Conservation (phyloP, 92 coral and sea anemone genomes). For the Epizoanthus rinbou region DNA sequence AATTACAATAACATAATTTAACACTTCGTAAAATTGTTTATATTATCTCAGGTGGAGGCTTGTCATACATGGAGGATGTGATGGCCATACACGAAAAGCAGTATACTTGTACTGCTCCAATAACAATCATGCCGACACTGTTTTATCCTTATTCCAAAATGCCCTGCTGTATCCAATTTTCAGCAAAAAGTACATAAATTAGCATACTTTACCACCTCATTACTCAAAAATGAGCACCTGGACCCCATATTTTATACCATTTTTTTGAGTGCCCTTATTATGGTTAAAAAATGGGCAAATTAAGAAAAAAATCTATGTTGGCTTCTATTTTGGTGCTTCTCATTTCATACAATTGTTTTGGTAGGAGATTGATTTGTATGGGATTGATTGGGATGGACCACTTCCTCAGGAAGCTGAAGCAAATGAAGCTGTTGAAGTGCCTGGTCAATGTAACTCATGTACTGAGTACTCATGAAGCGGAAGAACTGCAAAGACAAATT, state of each 20-base stretch:
- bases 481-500: slow-evolving; percentile 13
- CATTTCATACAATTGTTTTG: neutral
- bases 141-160: slow-evolving; percentile 34
- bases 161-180: neutral
- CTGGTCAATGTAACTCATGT: slow-evolving; percentile 1
- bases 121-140: slow-evolving; percentile 23
- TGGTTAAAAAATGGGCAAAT: no score
- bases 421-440: slow-evolving; percentile 26
- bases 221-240: no score
- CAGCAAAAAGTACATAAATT: no score
- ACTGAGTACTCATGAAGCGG: neutral
- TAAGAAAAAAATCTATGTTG: no score
- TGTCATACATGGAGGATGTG: slow-evolving; percentile 40
- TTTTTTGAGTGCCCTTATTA: no score
- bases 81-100: slow-evolving; percentile 30
- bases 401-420: slow-evolving; percentile 16
- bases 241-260: no score
- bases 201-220: no score
- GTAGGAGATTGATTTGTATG: slow-evolving; percentile 9
- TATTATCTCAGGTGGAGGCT: slow-evolving; percentile 14
- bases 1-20: no score
- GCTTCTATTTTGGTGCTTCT: no score
- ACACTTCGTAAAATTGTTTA: neutral
- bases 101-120: slow-evolving; percentile 19
- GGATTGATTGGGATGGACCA: slow-evolving; percentile 40